Evolutionary conservation across 2,888 invertebrate species (phyloP).

Genomic region (Clostera curtula): DNA sequence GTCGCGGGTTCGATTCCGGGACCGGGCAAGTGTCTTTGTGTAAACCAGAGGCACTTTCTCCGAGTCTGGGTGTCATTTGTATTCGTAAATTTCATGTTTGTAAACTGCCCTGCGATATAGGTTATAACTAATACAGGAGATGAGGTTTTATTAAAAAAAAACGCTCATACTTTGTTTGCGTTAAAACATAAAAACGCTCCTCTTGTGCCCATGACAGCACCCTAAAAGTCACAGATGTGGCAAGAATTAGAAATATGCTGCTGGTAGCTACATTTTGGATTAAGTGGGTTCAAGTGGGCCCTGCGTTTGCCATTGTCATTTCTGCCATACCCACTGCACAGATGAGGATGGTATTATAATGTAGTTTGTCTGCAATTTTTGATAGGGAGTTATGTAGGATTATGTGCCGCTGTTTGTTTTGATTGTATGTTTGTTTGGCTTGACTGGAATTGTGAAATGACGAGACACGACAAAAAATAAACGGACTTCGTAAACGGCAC

Average conservation of each 20-base stretch:
- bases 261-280: slow-evolving; percentile 32
- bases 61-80: too few species aligned
- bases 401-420: slow-evolving; percentile 6
- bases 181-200: background rate
- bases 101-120: too few species aligned
- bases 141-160: too few species aligned
- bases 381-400: slow-evolving; percentile 29
- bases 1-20: too few species aligned
- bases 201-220: slow-evolving; percentile 2
- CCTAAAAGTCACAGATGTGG: slow-evolving; percentile 43
- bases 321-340: slow-evolving; percentile 20
- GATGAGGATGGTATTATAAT: slow-evolving; percentile 27
- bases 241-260: slow-evolving; percentile 50
- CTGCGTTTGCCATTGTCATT: slow-evolving; percentile 39
- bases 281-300: slow-evolving; percentile 42
- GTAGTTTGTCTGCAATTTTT: slow-evolving; percentile 22
- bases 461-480: too few species aligned
- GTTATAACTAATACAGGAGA: too few species aligned
- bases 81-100: too few species aligned
- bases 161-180: background rate
- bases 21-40: too few species aligned
- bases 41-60: too few species aligned
- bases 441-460: too few species aligned
- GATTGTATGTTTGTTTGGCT: background rate
- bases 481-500: too few species aligned